phyloP scores from a whole-genome alignment of 2,797 vertebrate species.

The Hydrolagus colliei region DNA sequence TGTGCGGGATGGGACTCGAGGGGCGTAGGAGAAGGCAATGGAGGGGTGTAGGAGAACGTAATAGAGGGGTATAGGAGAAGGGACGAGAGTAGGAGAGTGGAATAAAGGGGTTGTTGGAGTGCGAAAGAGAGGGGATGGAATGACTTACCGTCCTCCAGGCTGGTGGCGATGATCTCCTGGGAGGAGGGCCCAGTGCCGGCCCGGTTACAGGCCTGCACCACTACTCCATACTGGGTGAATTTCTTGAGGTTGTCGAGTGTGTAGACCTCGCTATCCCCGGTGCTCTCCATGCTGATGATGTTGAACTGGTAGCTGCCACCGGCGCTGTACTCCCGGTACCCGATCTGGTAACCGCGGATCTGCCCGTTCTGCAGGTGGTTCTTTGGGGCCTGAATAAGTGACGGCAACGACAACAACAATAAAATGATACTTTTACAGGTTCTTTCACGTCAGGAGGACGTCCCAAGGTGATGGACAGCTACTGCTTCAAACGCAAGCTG shows the following conservation, averaged over 20 bases:
- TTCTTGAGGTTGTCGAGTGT: constrained; percentile 90
- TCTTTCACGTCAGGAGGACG: no score
- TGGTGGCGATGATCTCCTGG: constrained; percentile 92
- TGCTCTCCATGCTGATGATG: constrained; percentile 90
- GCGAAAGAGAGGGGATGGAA: background rate
- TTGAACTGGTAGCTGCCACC: constrained; percentile 94
- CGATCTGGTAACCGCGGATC: constrained; percentile 94
- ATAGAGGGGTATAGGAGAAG: background rate
- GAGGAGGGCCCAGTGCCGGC: constrained; percentile 94
- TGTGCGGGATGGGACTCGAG: no score
- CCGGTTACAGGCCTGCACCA: constrained; percentile 91
- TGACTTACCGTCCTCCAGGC: constrained; percentile 83
- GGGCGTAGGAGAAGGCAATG: background rate
- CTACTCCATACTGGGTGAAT: constrained; percentile 95
- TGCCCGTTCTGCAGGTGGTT: constrained; percentile 92
- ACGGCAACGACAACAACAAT: background rate
- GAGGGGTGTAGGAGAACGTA: background rate
- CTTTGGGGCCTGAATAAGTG: constrained; percentile 73
- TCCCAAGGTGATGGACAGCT: no score
- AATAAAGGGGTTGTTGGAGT: background rate
- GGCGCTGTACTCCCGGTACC: constrained; percentile 90
- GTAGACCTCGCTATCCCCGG: constrained; percentile 85
- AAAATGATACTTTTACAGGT: no score
- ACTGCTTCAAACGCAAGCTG: no score
- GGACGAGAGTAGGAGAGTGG: background rate